Evolutionary conservation across 2,797 vertebrate species (phyloP).

Genomic region (Diceros bicornis): DNA sequence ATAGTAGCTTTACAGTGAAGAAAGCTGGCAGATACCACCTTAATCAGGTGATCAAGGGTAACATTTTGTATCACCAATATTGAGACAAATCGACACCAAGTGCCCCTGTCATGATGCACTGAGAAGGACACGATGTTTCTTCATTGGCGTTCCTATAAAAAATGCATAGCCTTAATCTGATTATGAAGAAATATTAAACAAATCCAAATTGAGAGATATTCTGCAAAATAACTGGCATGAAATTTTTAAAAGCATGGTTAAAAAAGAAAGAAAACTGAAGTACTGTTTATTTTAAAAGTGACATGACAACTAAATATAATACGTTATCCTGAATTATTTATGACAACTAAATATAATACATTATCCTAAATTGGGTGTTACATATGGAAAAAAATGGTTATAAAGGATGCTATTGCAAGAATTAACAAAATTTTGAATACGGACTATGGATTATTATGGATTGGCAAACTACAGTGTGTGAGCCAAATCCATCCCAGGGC

Average conservation of each 20-base stretch:
- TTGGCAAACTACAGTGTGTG: fast-evolving
- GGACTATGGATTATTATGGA: not conserved
- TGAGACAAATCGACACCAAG: not conserved
- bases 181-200: not conserved
- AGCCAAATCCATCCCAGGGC: not conserved
- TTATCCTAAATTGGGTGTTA: not conserved
- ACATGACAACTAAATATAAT: not conserved
- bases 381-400: not conserved
- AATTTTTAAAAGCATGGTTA: not conserved
- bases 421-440: not conserved
- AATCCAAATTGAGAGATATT: not conserved
- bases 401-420: not conserved
- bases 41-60: not conserved
- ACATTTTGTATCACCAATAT: not conserved
- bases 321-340: not conserved
- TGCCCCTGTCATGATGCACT: not conserved
- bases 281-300: not conserved
- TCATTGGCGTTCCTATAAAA: not conserved
- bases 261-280: not conserved
- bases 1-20: not conserved
- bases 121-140: not conserved
- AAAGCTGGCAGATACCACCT: not conserved
- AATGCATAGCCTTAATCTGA: not conserved
- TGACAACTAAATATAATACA: too few species aligned
- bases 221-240: not conserved